These are phyloP conservation scores for Sesamia inferens DNA, from an alignment of 2,888 invertebrate species.

Conservation along the genomic window DNA sequence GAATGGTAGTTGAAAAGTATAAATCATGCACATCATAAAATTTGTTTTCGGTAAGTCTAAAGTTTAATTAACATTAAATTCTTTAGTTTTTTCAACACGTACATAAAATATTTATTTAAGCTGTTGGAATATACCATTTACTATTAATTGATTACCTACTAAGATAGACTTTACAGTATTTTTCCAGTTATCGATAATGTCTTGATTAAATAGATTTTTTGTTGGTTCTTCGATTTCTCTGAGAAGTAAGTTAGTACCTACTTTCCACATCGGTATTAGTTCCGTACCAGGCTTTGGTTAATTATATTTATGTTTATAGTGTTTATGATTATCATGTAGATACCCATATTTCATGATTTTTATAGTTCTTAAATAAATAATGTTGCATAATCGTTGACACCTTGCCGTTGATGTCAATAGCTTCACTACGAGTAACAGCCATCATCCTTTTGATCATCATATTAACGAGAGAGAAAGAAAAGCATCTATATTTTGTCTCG, in stretches of 20 bases:
- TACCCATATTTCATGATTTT: neutral
- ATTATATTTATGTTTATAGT: neutral
- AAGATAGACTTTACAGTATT: neutral
- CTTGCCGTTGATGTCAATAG: neutral
- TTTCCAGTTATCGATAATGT: neutral
- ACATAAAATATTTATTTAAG: slow-evolving; percentile 1
- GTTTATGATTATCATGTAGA: neutral
- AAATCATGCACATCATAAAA: slow-evolving; percentile 49
- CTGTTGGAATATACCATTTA: neutral
- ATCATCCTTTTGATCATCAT: neutral
- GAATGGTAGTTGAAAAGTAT: slow-evolving; percentile 44
- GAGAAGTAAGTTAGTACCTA: neutral
- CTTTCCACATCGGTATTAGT: neutral
- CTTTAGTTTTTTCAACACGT: slow-evolving; percentile 22
- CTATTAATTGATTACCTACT: slow-evolving; percentile 19
- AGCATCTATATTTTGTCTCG: neutral
- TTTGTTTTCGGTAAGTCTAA: slow-evolving; percentile 14
- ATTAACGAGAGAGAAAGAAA: slow-evolving; percentile 11
- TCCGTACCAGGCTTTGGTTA: neutral
- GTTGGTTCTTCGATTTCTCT: neutral
- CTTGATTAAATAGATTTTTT: neutral
- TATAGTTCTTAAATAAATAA: no score
- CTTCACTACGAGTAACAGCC: neutral
- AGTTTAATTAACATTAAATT: slow-evolving; percentile 26
- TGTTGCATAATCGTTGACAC: neutral